Percentiles rank a stretch among this genome's conserved stretches.
These are phyloP conservation scores for Odobenus rosmarus DNA, from an alignment of 2,113 vertebrate genomes.

Conservation along the genomic window DNA sequence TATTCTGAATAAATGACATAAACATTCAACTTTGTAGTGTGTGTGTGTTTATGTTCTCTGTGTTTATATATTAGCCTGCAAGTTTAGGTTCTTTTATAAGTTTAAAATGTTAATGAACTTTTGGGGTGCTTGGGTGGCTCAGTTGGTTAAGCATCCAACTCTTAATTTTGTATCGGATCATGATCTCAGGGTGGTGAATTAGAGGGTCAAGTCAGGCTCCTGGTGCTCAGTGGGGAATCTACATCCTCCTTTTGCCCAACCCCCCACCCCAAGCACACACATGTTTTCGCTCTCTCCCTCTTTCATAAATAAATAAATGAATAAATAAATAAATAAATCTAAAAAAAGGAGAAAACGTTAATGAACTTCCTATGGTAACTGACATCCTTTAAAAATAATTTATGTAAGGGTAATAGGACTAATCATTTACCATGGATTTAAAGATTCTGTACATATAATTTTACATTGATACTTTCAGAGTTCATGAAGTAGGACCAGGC, in stretches of 20 bases:
- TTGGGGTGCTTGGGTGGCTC: neutral
- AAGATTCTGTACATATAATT: conserved; percentile 1
- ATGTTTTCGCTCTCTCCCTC: neutral
- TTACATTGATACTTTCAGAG: neutral
- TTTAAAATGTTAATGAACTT: neutral
- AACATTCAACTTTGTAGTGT: neutral
- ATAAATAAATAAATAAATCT: neutral
- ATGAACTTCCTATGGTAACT: neutral
- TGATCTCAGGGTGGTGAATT: neutral
- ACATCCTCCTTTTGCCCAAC: neutral
- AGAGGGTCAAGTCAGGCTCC: neutral
- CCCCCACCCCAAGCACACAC: no score
- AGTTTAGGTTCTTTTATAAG: neutral
- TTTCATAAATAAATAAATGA: neutral
- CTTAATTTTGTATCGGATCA: neutral
- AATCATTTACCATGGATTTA: neutral
- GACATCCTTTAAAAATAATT: neutral
- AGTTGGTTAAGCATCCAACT: neutral
- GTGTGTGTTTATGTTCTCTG: neutral
- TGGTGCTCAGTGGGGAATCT: neutral
- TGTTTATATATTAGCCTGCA: neutral
- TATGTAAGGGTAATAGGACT: neutral
- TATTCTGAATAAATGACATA: neutral
- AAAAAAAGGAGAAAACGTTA: neutral
- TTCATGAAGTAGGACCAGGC: neutral